A percentile compares a stretch with the other conserved stretches of the same genome.
These are phyloP conservation scores for Tipula unca DNA, from an alignment of 2,888 invertebrate genomes.

Conservation along the genomic window DNA sequence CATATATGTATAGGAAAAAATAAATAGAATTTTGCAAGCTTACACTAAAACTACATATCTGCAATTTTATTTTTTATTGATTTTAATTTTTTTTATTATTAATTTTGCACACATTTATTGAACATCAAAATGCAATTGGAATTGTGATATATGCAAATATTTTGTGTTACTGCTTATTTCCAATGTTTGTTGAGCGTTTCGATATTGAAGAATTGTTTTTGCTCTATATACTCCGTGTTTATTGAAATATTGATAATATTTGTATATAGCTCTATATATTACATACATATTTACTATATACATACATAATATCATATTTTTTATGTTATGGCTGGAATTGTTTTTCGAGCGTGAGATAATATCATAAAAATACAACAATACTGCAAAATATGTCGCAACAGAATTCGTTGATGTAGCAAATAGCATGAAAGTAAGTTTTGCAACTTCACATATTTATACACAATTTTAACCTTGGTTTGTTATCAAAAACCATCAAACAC, in stretches of 20 bases:
- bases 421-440: no score
- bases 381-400: no score
- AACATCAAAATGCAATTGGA: conserved; percentile 8
- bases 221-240: not conserved
- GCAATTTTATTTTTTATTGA: not conserved
- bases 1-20: not conserved
- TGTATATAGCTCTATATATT: not conserved
- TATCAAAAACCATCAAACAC: no score
- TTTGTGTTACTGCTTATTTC: not conserved
- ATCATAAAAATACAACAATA: no score
- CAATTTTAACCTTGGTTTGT: no score
- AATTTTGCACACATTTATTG: conserved; percentile 1
- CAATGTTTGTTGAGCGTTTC: not conserved
- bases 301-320: not conserved
- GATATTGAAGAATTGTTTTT: not conserved
- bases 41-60: not conserved
- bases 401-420: no score
- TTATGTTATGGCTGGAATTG: not conserved
- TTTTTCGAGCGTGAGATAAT: not conserved
- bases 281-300: not conserved
- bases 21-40: not conserved
- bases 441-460: no score
- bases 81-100: not conserved
- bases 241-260: conserved; percentile 2
- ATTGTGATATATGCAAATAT: not conserved